Conservation (phyloP, 2,113 vertebrate species). For the Ginglymostoma cirratum region DNA sequence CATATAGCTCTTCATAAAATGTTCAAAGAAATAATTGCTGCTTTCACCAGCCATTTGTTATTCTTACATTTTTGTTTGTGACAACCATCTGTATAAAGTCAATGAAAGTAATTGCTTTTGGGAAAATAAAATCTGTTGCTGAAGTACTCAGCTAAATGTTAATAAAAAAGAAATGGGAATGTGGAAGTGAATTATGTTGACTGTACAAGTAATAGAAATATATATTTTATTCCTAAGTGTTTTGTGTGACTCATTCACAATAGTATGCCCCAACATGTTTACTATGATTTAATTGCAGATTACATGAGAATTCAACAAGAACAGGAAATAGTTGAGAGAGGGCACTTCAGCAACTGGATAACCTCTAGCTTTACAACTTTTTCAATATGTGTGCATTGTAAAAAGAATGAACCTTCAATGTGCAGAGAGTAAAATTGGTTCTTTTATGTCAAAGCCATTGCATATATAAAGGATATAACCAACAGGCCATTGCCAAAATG, state of each 20-base stretch:
- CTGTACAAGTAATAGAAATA: neutral
- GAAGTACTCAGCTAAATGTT: neutral
- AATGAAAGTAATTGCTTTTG: conserved; percentile 5
- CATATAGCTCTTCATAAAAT: neutral
- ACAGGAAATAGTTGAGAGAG: neutral
- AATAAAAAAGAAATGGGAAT: neutral
- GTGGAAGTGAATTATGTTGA: neutral
- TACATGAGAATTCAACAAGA: neutral
- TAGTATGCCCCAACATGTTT: neutral
- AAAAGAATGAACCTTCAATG: conserved; percentile 7
- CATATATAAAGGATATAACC: neutral
- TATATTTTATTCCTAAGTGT: conserved; percentile 8
- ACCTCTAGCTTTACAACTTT: neutral
- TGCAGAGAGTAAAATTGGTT: neutral
- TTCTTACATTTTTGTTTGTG: neutral
- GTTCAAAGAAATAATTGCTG: neutral
- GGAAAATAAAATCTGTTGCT: neutral
- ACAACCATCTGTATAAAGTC: neutral
- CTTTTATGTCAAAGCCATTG: neutral
- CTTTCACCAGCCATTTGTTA: neutral
- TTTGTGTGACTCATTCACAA: neutral
- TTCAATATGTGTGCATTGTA: neutral
- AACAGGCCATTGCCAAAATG: neutral
- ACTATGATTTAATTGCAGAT: neutral
- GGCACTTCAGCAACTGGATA: neutral